Base-by-base conservation (phyloP, 2,113 vertebrate species). In the Oreochromis spilurus region DNA sequence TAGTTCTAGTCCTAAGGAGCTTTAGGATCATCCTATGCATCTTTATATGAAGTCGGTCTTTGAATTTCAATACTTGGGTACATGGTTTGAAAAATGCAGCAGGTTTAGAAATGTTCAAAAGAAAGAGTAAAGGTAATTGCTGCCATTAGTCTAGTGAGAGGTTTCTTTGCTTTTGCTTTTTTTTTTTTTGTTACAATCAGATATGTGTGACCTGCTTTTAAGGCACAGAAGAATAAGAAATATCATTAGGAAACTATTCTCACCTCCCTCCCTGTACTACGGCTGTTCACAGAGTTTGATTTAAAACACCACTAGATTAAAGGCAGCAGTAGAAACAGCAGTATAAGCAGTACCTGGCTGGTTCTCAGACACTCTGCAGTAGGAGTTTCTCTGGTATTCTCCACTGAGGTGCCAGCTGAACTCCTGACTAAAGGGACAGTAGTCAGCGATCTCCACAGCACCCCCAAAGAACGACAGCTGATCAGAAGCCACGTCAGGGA, bases 361-460 rank as follows among this genome's bases (percentile, higher is more conserved):
- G 94, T 99, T 99, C 94, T 98, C 97, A 7, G 93, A 40, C 91
- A 98, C 96, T 67, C 97, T 96, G 93, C 99, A 99, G 93, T 98
- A 97, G 1, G 99, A 99, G 94, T 97, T 99, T 62, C 98, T 97
- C 55, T 99, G 98, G 92, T 98, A 99, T 89, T 98, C 97, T 70
- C 98, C 99, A 34, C 97, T 98, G 65, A 98, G 93, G 90, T 99
- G 98, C 98, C 98, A 99, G 78, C 98, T 99, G 95, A 99, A 99
- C 93, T 99, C 99, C 94, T 99, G 98, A 89, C 97, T 98, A 91
- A 99, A 99, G 13, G 99, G 98, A 93, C 99, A 99, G 85, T 96
- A 99, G 92, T 99, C 99, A 4, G 99, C 98, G 43, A 99, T 99
- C 96, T 99, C 98, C 93, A 99, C 98, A 0, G 98, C 97, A 1